These are phyloP conservation scores for Ectemnius lituratus DNA, from an alignment of 2,888 invertebrate genomes.

Conservation along the genomic window DNA sequence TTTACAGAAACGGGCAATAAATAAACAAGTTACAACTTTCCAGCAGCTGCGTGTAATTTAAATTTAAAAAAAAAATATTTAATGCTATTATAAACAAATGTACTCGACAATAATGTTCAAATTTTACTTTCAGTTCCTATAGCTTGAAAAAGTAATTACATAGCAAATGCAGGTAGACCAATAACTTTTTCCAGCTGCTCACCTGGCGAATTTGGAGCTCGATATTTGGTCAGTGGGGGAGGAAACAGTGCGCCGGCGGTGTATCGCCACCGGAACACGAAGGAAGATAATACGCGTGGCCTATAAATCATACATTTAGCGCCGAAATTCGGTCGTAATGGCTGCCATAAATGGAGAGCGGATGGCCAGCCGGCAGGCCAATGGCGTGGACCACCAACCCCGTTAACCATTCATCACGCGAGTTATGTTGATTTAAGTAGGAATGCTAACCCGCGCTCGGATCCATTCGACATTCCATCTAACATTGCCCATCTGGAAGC, in stretches of 20 bases:
- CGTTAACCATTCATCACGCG: conserved; percentile 66
- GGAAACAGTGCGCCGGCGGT: conserved; percentile 21
- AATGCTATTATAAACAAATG: too few relatives aligned
- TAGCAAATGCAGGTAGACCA: conserved; percentile 31
- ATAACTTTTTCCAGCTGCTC: conserved; percentile 46
- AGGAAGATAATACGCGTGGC: conserved; percentile 59
- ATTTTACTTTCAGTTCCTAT: too few relatives aligned
- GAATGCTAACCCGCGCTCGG: conserved; percentile 55
- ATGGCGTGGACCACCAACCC: too few relatives aligned
- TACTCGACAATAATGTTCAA: too few relatives aligned
- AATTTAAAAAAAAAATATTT: too few relatives aligned
- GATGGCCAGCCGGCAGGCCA: conserved; percentile 53
- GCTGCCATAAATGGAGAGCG: conserved; percentile 63
- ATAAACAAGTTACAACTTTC: too few relatives aligned
- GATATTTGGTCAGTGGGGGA: conserved; percentile 46
- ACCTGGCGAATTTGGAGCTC: conserved; percentile 41
- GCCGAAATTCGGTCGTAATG: conserved; percentile 64
- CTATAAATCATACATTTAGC: conserved; percentile 66
- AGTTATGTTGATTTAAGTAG: conserved; percentile 72
- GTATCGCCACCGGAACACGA: conserved; percentile 60
- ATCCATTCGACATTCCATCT: conserved; percentile 62
- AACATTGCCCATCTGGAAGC: conserved; percentile 61
- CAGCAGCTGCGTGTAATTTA: too few relatives aligned
- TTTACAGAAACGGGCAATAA: too few relatives aligned
- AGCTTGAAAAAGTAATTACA: neutral